A percentile compares a stretch with the other conserved stretches of the same genome.
Evolutionary conservation across 1,140 invertebrate genomes (phyloP).

Genomic region (Solen grandis): DNA sequence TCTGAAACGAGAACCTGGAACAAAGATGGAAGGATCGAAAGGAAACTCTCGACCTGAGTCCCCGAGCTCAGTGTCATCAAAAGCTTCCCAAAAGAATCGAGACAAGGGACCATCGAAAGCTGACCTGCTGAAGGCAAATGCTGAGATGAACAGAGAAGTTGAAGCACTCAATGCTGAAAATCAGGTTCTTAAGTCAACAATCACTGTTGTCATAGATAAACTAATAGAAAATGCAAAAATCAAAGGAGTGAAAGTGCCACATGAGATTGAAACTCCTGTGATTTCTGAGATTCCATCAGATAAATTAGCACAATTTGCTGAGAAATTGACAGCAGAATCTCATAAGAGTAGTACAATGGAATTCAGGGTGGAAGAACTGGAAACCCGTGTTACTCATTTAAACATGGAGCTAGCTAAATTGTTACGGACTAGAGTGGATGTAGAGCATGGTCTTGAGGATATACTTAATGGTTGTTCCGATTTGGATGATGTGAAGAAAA

Average conservation of each 20-base stretch:
- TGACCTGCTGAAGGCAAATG: conserved; percentile 65
- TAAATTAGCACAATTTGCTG: conserved; percentile 56
- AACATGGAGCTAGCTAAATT: conserved; percentile 74
- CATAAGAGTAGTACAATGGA: conserved; percentile 61
- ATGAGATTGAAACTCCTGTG: conserved; percentile 49
- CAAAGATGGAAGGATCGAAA: conserved; percentile 24
- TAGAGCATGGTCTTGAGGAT: conserved; percentile 72
- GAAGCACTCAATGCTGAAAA: conserved; percentile 63
- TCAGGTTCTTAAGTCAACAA: conserved; percentile 61
- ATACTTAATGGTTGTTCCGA: conserved; percentile 62
- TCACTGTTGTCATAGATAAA: conserved; percentile 56
- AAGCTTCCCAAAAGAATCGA: conserved; percentile 10
- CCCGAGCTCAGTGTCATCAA: conserved; percentile 27
- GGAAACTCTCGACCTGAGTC: conserved; percentile 17
- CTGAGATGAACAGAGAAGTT: conserved; percentile 61
- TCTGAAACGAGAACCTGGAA: conserved; percentile 35
- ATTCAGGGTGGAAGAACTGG: conserved; percentile 73
- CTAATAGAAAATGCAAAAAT: conserved; percentile 63
- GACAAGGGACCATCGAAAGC: conserved; percentile 54
- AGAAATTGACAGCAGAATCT: conserved; percentile 58
- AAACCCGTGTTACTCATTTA: conserved; percentile 75
- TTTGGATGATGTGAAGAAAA: conserved; percentile 66
- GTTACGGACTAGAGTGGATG: conserved; percentile 64
- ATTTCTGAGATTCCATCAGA: conserved; percentile 62
- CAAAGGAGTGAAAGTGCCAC: conserved; percentile 55